A percentile compares a stretch with the other conserved stretches of the same genome.
phyloP scores from a whole-genome alignment of 2,113 vertebrate species.

The Bombycilla garrulus region DNA sequence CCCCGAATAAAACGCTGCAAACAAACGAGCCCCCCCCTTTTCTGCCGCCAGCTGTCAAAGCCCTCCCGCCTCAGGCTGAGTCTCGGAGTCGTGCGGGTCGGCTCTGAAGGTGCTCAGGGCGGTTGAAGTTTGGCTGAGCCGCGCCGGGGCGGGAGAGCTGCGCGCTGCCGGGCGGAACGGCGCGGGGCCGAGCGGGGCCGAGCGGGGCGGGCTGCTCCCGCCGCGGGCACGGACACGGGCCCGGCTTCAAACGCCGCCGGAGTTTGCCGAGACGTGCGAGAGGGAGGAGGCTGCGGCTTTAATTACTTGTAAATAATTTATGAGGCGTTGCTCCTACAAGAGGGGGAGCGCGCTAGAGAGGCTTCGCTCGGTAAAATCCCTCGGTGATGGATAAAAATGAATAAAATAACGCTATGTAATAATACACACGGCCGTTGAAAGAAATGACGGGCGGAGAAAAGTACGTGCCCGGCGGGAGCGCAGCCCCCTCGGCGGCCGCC shows the following conservation, averaged over 20 bases:
- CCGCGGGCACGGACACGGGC: background rate
- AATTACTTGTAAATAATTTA: conserved; percentile 73
- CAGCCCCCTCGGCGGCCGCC: background rate
- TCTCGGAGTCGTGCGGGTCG: background rate
- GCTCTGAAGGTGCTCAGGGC: background rate
- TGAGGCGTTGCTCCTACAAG: conserved; percentile 59
- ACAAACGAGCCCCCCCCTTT: background rate
- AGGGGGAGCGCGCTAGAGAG: conserved; percentile 29
- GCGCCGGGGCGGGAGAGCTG: background rate
- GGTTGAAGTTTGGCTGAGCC: background rate
- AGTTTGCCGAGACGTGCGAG: conserved; percentile 37
- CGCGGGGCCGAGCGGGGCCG: background rate
- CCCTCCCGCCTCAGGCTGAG: background rate
- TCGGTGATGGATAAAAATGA: background rate
- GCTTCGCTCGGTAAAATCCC: background rate
- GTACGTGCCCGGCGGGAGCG: background rate
- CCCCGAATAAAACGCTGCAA: background rate
- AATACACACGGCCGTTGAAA: background rate
- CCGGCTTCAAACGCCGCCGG: background rate
- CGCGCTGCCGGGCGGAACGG: background rate
- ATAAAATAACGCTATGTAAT: background rate
- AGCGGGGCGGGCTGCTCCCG: background rate
- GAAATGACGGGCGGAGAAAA: background rate
- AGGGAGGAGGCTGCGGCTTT: conserved; percentile 61
- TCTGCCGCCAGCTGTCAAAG: background rate